A percentile compares a stretch with the other conserved stretches of the same genome.
Evolutionary conservation across 2,113 vertebrate species (phyloP).

Genomic region (Dipodomys stephensi): DNA sequence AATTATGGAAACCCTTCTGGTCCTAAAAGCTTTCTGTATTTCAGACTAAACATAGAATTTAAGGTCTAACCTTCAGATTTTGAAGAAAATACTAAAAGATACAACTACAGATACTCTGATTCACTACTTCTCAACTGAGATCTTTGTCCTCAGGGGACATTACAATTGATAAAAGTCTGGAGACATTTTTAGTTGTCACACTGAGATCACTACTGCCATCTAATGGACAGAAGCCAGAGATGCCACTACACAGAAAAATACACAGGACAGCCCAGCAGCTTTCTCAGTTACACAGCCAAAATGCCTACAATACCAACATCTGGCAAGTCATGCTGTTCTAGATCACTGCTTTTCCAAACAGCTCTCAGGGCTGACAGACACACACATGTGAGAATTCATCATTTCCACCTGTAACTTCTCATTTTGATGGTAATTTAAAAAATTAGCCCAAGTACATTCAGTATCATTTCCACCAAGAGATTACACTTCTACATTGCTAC

Average conservation of each 20-base stretch:
- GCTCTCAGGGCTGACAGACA: not conserved
- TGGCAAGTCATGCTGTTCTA: not conserved
- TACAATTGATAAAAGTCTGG: not conserved
- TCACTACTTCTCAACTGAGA: not conserved
- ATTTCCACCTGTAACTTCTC: not conserved
- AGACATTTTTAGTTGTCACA: not conserved
- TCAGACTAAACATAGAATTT: not conserved
- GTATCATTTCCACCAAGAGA: slow-evolving; percentile 26
- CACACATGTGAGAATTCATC: not conserved
- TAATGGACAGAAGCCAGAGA: not conserved
- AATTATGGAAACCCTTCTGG: not conserved
- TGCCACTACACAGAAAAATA: not conserved
- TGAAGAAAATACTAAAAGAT: not conserved
- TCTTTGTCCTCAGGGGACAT: not conserved
- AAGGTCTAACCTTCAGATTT: not conserved
- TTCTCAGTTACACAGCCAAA: not conserved
- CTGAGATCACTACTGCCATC: not conserved
- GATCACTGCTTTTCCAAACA: not conserved
- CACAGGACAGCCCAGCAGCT: not conserved
- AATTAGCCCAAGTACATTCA: not conserved
- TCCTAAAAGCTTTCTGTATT: slow-evolving; percentile 39
- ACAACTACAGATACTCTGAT: not conserved
- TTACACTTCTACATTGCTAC: not conserved
- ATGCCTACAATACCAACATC: not conserved
- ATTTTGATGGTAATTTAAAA: slow-evolving; percentile 32